A percentile compares a stretch with the other conserved stretches of the same genome.
phyloP scores from a whole-genome alignment of 2,797 vertebrate genomes.

The Peromyscus eremicus region DNA sequence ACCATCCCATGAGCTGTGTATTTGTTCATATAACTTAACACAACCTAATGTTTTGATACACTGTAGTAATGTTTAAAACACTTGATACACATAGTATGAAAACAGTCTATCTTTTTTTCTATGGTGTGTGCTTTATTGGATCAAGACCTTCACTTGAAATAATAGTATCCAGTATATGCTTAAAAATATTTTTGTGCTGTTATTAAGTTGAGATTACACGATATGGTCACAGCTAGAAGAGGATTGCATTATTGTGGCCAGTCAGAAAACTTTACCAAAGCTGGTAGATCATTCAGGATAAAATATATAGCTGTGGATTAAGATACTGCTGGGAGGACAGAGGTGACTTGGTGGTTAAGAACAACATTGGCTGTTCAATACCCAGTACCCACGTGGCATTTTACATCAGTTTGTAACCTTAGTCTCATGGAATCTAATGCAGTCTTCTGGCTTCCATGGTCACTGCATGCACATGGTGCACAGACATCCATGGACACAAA shows the following conservation, averaged over 20 bases:
- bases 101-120: not conserved
- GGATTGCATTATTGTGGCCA: not conserved
- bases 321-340: not conserved
- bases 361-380: not conserved
- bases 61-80: not conserved
- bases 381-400: not conserved
- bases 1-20: not conserved
- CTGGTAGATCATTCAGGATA: not conserved
- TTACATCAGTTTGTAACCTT: not conserved
- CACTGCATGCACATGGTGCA: no score
- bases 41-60: not conserved
- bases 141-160: not conserved
- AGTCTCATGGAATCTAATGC: not conserved
- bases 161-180: not conserved
- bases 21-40: not conserved
- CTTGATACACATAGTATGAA: not conserved
- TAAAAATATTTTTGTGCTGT: not conserved
- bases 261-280: not conserved
- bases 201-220: not conserved
- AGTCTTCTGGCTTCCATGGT: no score
- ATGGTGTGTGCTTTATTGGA: not conserved
- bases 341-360: not conserved
- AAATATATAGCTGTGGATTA: not conserved
- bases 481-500: not conserved
- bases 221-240: not conserved